Conservation (phyloP, 2,888 invertebrate genomes). For the Nomada hirtipes region DNA sequence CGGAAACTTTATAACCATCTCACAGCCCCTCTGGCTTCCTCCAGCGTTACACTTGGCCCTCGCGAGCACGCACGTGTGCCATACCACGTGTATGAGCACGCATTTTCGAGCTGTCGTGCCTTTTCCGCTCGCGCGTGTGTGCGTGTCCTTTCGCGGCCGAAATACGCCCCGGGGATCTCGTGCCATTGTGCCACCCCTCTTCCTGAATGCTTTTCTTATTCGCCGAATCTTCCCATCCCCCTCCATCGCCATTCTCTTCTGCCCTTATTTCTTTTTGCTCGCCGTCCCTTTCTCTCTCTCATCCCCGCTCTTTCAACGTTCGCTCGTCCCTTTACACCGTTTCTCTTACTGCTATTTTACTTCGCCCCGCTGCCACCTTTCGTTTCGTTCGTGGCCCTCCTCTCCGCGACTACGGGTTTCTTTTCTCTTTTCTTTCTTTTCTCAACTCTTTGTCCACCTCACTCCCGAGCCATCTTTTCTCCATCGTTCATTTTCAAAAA, state of each 20-base stretch:
- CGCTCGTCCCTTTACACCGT: not conserved
- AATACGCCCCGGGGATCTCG: conserved; percentile 68
- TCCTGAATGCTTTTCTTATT: conserved; percentile 24
- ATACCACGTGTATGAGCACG: not conserved
- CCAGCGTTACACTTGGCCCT: not conserved
- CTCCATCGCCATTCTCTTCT: not conserved
- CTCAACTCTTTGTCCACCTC: not conserved
- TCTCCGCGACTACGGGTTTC: too few species aligned
- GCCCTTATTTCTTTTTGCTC: not conserved
- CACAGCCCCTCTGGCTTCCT: not conserved
- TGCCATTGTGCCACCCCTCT: conserved; percentile 60
- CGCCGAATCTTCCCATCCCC: conserved; percentile 6
- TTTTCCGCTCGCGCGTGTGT: conserved; percentile 3
- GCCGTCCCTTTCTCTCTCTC: not conserved
- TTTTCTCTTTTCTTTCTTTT: too few species aligned
- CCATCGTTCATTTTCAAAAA: conserved; percentile 13
- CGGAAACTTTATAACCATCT: conserved; percentile 3
- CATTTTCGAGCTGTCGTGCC: not conserved
- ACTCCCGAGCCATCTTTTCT: conserved; percentile 10
- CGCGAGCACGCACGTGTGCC: not conserved
- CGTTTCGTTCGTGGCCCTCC: not conserved
- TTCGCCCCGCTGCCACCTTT: conserved; percentile 4
- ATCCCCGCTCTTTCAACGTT: not conserved
- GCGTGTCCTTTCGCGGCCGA: conserved; percentile 25
- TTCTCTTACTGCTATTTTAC: conserved; percentile 17